Evolutionary conservation across 1,140 invertebrate genomes (phyloP).

Genomic region (Ectropis grisescens): DNA sequence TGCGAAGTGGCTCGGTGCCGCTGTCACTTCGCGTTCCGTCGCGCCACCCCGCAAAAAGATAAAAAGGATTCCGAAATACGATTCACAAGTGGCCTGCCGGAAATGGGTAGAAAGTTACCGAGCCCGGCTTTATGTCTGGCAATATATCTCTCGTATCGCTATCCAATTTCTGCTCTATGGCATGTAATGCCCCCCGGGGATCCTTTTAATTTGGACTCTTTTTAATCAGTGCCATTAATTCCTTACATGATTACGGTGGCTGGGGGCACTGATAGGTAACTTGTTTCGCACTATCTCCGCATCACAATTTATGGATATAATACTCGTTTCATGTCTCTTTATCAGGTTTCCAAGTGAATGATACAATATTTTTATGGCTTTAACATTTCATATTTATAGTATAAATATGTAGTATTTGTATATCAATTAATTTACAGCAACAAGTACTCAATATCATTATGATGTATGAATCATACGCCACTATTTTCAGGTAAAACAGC

Average conservation of each 20-base stretch:
- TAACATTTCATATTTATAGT: no score
- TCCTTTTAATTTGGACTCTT: slow-evolving; percentile 51
- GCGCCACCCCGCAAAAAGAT: slow-evolving; percentile 49
- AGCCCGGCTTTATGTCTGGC: slow-evolving; percentile 48
- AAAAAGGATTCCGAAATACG: slow-evolving; percentile 63
- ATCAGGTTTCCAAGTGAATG: no score
- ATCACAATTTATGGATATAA: background rate
- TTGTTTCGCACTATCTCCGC: slow-evolving; percentile 10
- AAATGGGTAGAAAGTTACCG: slow-evolving; percentile 58
- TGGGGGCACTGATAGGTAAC: no score
- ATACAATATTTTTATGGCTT: no score
- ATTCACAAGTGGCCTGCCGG: slow-evolving; percentile 59
- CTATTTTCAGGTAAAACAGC: no score
- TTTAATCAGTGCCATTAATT: slow-evolving; percentile 42
- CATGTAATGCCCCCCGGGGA: slow-evolving; percentile 47
- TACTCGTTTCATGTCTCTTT: no score
- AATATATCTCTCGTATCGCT: slow-evolving; percentile 61
- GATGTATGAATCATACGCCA: no score
- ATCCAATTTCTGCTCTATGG: slow-evolving; percentile 62
- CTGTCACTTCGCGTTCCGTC: slow-evolving; percentile 52
- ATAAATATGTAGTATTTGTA: no score
- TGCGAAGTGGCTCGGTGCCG: slow-evolving; percentile 55
- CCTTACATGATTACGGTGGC: background rate
- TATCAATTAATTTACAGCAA: no score
- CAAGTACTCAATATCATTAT: no score